Evolutionary conservation across 2,113 vertebrate species (phyloP).

Genomic region (Oreamnos americanus): DNA sequence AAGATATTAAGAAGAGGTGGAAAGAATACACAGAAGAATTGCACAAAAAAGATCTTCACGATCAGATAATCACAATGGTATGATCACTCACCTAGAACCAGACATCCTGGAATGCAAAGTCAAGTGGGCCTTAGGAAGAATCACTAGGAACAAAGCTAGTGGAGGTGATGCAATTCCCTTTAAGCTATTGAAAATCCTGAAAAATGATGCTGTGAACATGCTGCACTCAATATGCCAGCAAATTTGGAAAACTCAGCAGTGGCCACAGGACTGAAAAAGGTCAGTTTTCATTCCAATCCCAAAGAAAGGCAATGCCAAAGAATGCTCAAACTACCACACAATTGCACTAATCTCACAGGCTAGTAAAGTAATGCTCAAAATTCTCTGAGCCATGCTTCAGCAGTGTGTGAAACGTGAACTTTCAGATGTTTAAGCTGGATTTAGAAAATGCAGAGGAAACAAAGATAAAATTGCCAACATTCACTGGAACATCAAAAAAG

Average conservation of each 20-base stretch:
- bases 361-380: neutral
- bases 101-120: neutral
- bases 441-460: neutral
- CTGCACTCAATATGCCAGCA: neutral
- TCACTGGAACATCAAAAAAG: neutral
- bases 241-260: neutral
- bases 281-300: neutral
- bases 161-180: neutral
- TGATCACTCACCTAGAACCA: neutral
- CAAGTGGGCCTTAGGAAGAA: neutral
- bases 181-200: neutral
- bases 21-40: neutral
- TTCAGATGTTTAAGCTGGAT: neutral
- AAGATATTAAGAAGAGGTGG: neutral
- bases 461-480: neutral
- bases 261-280: neutral
- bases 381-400: neutral
- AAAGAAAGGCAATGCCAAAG: neutral
- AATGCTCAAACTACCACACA: neutral
- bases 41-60: neutral
- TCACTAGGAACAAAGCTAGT: neutral
- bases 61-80: neutral
- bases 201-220: neutral
- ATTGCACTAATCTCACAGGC: neutral
- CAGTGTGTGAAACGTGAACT: fast-evolving